These are phyloP conservation scores for Erannis defoliaria DNA, from an alignment of 2,888 invertebrate genomes.

Conservation along the genomic window DNA sequence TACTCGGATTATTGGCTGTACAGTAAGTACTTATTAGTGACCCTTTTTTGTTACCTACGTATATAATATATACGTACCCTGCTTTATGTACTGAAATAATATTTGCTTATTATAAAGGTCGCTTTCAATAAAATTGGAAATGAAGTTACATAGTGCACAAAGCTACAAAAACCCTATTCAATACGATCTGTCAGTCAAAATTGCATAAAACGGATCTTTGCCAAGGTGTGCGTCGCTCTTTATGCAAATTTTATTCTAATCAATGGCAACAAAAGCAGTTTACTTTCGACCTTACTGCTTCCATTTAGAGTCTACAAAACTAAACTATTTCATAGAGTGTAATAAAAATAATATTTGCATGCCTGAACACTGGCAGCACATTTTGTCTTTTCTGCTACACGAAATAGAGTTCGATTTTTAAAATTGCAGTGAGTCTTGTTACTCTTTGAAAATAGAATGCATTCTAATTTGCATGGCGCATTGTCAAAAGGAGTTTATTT, in stretches of 20 bases:
- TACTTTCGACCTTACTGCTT: slow-evolving; percentile 49
- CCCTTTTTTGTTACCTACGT: too few species aligned
- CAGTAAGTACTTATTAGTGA: too few species aligned
- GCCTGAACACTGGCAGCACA: slow-evolving; percentile 52
- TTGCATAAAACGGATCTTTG: slow-evolving; percentile 79
- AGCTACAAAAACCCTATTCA: slow-evolving; percentile 55
- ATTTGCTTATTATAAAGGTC: background rate
- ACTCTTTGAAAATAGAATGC: slow-evolving; percentile 51
- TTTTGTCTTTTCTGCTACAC: slow-evolving; percentile 50
- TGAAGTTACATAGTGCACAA: slow-evolving; percentile 28
- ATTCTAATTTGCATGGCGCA: slow-evolving; percentile 84
- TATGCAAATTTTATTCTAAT: slow-evolving; percentile 79
- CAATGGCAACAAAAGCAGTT: slow-evolving; percentile 33
- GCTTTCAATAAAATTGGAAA: slow-evolving; percentile 12
- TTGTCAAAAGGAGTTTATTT: slow-evolving; percentile 81
- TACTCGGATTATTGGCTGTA: too few species aligned
- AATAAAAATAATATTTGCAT: slow-evolving; percentile 66
- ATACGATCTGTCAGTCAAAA: slow-evolving; percentile 78
- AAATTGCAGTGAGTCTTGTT: slow-evolving; percentile 39
- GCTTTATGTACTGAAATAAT: background rate
- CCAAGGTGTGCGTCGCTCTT: slow-evolving; percentile 76
- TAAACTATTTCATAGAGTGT: slow-evolving; percentile 30
- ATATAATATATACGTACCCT: background rate
- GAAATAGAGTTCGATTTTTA: slow-evolving; percentile 57
- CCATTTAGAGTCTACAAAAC: slow-evolving; percentile 49